Evolutionary conservation across 2,888 invertebrate genomes (phyloP).

Genomic region (Cantharis rustica): DNA sequence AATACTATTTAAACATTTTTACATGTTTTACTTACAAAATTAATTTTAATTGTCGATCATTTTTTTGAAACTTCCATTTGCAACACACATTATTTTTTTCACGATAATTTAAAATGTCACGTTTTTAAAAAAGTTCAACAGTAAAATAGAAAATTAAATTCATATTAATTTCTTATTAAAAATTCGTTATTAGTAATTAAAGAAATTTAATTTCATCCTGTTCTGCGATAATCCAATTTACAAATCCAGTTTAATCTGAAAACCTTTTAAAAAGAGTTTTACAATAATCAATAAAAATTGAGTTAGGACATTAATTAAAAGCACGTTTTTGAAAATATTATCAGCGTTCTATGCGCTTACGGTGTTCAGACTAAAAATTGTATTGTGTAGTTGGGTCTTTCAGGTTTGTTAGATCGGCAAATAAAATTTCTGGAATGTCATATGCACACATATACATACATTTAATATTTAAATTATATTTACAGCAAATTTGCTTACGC

Average conservation of each 20-base stretch:
- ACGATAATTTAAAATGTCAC: neutral
- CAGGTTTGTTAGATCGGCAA: neutral
- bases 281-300: neutral
- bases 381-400: neutral
- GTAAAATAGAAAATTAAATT: neutral
- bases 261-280: neutral
- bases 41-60: no score
- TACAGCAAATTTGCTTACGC: neutral
- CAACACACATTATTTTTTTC: neutral
- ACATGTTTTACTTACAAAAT: no score
- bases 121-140: neutral
- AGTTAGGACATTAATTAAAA: constrained; percentile 1
- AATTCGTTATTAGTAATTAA: neutral
- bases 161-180: neutral
- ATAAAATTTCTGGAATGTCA: neutral
- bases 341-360: neutral
- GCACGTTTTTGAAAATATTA: constrained; percentile 6
- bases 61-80: neutral
- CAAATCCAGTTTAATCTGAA: neutral
- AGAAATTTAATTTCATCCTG: neutral
- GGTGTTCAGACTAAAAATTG: constrained; percentile 1
- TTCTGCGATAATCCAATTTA: neutral
- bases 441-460: neutral
- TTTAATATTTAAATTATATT: neutral
- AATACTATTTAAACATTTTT: no score